A percentile compares a stretch with the other conserved stretches of the same genome.
Evolutionary conservation across 1,140 invertebrate genomes (phyloP).

Genomic region (Choristoneura fumiferana): DNA sequence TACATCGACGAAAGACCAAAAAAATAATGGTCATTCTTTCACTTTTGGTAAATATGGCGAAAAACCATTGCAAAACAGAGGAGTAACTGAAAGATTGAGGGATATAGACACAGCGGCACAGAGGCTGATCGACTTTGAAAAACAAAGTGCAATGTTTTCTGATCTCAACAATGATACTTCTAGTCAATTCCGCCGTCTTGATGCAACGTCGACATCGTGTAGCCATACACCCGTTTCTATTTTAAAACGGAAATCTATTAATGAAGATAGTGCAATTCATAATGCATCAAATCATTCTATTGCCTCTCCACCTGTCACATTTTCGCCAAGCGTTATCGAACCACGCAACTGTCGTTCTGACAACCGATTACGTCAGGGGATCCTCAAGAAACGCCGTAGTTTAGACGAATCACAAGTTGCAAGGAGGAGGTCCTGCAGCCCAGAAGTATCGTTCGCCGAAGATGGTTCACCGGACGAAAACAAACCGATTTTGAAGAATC

Average conservation of each 20-base stretch:
- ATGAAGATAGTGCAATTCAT: slow-evolving; percentile 79
- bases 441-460: slow-evolving; percentile 81
- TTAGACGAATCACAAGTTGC: slow-evolving; percentile 87
- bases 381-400: slow-evolving; percentile 88
- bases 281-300: slow-evolving; percentile 78
- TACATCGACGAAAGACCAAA: slow-evolving; percentile 49
- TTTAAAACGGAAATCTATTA: slow-evolving; percentile 86
- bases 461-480: slow-evolving; percentile 78
- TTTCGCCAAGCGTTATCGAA: slow-evolving; percentile 83
- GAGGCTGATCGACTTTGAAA: slow-evolving; percentile 77
- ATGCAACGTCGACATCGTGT: slow-evolving; percentile 55
- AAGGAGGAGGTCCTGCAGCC: slow-evolving; percentile 83
- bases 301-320: slow-evolving; percentile 83
- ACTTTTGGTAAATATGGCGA: slow-evolving; percentile 60
- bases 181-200: slow-evolving; percentile 71
- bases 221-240: slow-evolving; percentile 84
- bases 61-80: slow-evolving; percentile 50
- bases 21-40: slow-evolving; percentile 51
- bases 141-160: slow-evolving; percentile 74
- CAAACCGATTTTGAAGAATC: slow-evolving; percentile 84
- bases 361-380: slow-evolving; percentile 84
- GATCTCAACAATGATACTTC: slow-evolving; percentile 72
- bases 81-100: slow-evolving; percentile 66
- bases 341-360: slow-evolving; percentile 71
- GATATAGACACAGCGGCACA: slow-evolving; percentile 76